Base-by-base conservation (phyloP, 1,140 invertebrate genomes). In the Nymphalis io region DNA sequence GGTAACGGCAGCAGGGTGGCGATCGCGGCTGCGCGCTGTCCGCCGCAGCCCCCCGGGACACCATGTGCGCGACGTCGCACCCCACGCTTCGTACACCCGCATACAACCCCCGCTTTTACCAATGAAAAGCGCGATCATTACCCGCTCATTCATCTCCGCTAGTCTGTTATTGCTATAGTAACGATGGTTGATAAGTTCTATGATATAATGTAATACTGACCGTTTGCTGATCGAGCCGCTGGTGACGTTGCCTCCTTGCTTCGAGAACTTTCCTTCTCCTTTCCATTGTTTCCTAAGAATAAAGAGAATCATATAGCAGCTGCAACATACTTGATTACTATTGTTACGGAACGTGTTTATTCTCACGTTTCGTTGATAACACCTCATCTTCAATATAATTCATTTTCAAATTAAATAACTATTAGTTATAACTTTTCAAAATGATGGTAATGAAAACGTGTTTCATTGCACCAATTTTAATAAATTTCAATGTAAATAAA, bases 201-300 rank as follows among this genome's bases (percentile, higher is more conserved):
- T 57, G 20, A 53, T 27, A 63, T 18, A 68, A 69, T 67, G 60
- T 42, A 40, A 65, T 77, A 85, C 92, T 92, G 69, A 93, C 93
- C 93, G 81, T 93, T 93, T 67, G 93, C 92, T 66, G 93, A 93
- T 60, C 92, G 92, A 21, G 94, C 94, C 59, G 94, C 94, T 48
- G 95, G 94, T 44, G 94, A 95, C n/a, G 94, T 93, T 70, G 93
- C 93, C 81, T 95, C 94, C 84, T 95, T 95, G 77, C 92, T 94
- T 83, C 93, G 93, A 81, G 94, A 93, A 66, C 92, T 92, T 80
- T 94, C 94, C 71, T 91, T 92, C 94, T 92, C 92, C 81, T 92
- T 95, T 81, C 93, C 93, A 90, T 93, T 94, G 88, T 94, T 94
- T 90, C 95, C 95, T 95, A 92, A 62, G 93, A 94, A 88, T 80